These are phyloP conservation scores for Pituophis catenifer DNA, from an alignment of 2,113 vertebrate species.

Conservation along the genomic window DNA sequence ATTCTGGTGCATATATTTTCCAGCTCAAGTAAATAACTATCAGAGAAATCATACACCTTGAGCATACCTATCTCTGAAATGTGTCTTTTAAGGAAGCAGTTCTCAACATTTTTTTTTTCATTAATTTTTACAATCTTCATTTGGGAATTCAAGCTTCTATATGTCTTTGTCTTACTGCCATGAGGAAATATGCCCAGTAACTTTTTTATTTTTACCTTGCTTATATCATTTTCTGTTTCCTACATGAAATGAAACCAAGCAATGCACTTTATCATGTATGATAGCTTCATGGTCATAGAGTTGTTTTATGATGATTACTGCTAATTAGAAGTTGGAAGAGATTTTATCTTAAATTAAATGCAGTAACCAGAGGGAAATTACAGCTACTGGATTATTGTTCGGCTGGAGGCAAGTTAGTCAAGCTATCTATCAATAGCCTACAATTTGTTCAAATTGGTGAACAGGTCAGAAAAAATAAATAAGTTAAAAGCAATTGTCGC, in stretches of 20 bases:
- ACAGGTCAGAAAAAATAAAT: neutral
- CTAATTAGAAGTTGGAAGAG: neutral
- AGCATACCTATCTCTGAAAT: neutral
- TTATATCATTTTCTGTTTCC: neutral
- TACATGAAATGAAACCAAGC: neutral
- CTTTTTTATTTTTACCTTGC: neutral
- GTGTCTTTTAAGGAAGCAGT: neutral
- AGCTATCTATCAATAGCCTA: neutral
- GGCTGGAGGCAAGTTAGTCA: neutral
- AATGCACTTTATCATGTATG: neutral
- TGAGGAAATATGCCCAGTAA: neutral
- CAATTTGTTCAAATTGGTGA: neutral
- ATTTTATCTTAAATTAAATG: neutral
- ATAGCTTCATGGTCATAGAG: neutral
- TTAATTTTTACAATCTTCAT: neutral
- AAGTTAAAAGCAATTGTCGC: neutral
- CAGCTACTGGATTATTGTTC: neutral
- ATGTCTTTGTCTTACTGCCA: neutral
- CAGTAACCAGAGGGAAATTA: neutral
- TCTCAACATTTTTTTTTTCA: neutral
- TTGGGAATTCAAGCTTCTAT: neutral
- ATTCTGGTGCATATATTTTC: neutral
- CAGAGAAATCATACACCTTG: neutral
- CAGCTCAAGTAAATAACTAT: neutral
- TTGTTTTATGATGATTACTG: neutral